Conservation (phyloP, 1,140 invertebrate species). For the Cephus cinctus region DNA sequence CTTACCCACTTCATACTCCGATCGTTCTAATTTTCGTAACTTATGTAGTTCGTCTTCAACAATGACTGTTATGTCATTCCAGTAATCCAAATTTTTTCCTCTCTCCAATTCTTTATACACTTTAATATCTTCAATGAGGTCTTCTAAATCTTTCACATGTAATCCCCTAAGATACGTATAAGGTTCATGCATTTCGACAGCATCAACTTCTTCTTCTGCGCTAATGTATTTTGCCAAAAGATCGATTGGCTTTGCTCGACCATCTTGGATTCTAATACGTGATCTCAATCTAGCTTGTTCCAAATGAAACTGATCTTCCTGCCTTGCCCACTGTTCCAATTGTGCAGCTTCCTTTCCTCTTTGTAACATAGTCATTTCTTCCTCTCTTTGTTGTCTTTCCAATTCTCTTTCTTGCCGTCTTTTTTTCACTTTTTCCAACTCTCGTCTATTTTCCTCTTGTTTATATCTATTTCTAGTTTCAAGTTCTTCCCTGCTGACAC, state of each 20-base stretch:
- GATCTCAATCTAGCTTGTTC: constrained; percentile 88
- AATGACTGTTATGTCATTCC: constrained; percentile 96
- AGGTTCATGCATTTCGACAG: constrained; percentile 97
- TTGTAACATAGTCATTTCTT: constrained; percentile 85
- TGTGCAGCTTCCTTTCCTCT: constrained; percentile 93
- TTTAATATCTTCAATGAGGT: constrained; percentile 96
- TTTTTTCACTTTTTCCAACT: constrained; percentile 91
- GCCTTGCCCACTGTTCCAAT: constrained; percentile 90
- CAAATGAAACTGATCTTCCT: constrained; percentile 92
- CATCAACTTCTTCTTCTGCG: constrained; percentile 86
- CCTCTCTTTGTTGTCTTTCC: constrained; percentile 85
- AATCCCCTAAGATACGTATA: constrained; percentile 94
- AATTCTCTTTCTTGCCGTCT: constrained; percentile 84
- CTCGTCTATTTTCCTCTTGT: constrained; percentile 86
- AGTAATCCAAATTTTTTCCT: constrained; percentile 88
- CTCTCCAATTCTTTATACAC: constrained; percentile 85
- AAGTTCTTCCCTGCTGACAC: constrained; percentile 78
- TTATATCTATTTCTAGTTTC: constrained; percentile 83
- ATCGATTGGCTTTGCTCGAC: constrained; percentile 97
- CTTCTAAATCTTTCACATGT: constrained; percentile 91
- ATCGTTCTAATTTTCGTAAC: constrained; percentile 71
- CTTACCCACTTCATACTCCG: constrained; percentile 62
- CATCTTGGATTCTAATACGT: constrained; percentile 93
- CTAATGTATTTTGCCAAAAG: constrained; percentile 95
- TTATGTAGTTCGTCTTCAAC: constrained; percentile 94